Base-by-base conservation (phyloP, 2,888 invertebrate genomes). In the Drosophila macrothrix region DNA sequence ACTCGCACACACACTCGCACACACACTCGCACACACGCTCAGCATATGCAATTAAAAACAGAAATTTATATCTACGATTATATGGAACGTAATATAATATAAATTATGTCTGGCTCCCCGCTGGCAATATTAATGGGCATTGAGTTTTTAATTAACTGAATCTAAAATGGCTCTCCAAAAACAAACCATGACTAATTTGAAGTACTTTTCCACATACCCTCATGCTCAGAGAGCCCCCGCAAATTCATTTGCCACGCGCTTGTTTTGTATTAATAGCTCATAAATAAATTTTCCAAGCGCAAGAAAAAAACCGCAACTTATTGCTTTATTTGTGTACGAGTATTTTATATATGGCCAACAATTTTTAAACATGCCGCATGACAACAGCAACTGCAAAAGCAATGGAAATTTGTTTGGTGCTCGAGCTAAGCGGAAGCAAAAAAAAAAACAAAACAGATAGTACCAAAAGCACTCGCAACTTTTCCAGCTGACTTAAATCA, bases 131-230 rank as follows among this genome's bases (percentile, higher is more conserved):
- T 74, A 88, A 85, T 84, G 79, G 73, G 81, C 79, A 77, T 70
- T 79, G 81, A 76, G 65, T 85, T 85, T 84, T 85, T 85, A 85
- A 85, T 85, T 85, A 85, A 82, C 86, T 76, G 67, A 74, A 88
- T 80, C 82, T 75, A 81, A 78, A 81, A 55, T 60, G 31, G 68
- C 54, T 31, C 25, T 31, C 66, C 62, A 76, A 76, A 76, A 66
- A 62, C 41, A 68, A 41, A 53, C 22, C 25, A 50, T 68, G 63
- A 80, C 80, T 80, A 80, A 80, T 78, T 78, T 78, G 43, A 33
- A 29, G 33, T 41, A n/a, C 39, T 61, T 31, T 50, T 58, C 35
- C 39, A 19, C 37, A 46, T 16, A 25, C 14, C 28, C 7, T 1
- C 37, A 2, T 16, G 9, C 28, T 19, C 31, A 0, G 9, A 37